phyloP scores from a whole-genome alignment of 2,888 invertebrate species.

The Resseliella maxima region DNA sequence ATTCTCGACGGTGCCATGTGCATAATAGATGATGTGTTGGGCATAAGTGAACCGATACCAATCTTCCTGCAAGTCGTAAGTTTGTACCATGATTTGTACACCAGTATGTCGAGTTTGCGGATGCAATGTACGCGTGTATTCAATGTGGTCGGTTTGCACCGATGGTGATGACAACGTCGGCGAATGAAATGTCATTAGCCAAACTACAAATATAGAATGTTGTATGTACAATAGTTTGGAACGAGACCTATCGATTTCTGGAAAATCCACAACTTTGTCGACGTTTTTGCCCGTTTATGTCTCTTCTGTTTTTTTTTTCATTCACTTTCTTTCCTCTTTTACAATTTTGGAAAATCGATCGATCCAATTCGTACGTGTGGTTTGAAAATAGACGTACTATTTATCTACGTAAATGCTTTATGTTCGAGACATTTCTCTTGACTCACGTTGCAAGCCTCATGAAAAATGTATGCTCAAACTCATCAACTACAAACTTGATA shows the following conservation, averaged over 20 bases:
- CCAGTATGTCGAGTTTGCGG: not conserved
- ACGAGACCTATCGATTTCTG: constrained; percentile 50
- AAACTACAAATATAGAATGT: constrained; percentile 39
- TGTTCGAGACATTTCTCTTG: constrained; percentile 16
- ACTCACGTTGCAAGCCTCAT: not conserved
- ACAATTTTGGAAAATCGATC: constrained; percentile 22
- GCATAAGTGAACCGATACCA: not conserved
- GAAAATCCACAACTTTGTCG: not conserved
- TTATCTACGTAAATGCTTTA: not conserved
- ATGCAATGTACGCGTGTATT: constrained; percentile 25
- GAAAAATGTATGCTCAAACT: constrained; percentile 5
- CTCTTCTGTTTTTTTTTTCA: not conserved
- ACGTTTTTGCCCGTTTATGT: not conserved
- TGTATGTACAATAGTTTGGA: not conserved
- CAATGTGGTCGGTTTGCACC: not conserved
- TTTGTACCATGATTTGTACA: not conserved
- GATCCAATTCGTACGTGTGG: not conserved
- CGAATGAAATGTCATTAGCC: constrained; percentile 17
- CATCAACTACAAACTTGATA: not conserved
- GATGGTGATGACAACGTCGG: not conserved
- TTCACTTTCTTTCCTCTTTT: constrained; percentile 2
- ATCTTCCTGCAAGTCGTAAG: not conserved
- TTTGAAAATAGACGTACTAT: constrained; percentile 5
- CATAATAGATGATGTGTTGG: constrained; percentile 35
- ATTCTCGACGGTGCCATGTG: constrained; percentile 25